Evolutionary conservation across 2,797 vertebrate genomes (phyloP), one percentile per base, ranked within the genome.

Genomic region (Hypotaenidia okinawae): DNA sequence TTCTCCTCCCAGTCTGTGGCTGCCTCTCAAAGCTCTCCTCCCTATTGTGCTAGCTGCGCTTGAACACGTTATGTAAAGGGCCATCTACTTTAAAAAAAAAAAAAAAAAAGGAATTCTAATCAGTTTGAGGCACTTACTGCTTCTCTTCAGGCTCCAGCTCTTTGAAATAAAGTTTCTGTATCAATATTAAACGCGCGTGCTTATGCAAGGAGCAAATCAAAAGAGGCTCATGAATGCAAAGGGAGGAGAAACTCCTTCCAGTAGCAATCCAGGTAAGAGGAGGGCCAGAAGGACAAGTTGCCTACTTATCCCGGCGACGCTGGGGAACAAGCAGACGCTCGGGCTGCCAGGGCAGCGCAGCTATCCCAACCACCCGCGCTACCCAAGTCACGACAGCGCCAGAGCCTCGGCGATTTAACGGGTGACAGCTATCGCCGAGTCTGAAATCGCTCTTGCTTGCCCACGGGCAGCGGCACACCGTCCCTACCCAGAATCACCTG

Each of bases 201-300:
- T 91, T 67, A 49, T 55, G 87, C 92, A 59, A 74, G 32, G 28
- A 84, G 61, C 64, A 61, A 47, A 68, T 52, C 87, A 82, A 23
- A 70, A 28, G 62, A 81, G 78, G 41, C 2, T 75, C 15, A 3
- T 1, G 66, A 62, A 73, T 28, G 80, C 66, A 8, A 52, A 57
- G 68, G 7, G 6, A 76, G 55, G 9, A 76, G 55, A 14, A 58
- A 43, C 68, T 54, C 57, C 45, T 23, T 2, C 43, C 35, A 16
- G 6, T 17, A 90, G 67, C 45, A 84, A 89, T 17, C 43, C 43
- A 18, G 43, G 81, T 67, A 73, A 82, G 66, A 59, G 30, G 27
- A 81, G 30, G 84, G 77, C 73, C 52, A 89, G 81, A 90, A 90
- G 64, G 66, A 89, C 81, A 84, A 94, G 80, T n/a, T 69, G 41